Base-by-base conservation (phyloP, 2,797 vertebrate genomes). In the Oceanodroma leucorhoa region DNA sequence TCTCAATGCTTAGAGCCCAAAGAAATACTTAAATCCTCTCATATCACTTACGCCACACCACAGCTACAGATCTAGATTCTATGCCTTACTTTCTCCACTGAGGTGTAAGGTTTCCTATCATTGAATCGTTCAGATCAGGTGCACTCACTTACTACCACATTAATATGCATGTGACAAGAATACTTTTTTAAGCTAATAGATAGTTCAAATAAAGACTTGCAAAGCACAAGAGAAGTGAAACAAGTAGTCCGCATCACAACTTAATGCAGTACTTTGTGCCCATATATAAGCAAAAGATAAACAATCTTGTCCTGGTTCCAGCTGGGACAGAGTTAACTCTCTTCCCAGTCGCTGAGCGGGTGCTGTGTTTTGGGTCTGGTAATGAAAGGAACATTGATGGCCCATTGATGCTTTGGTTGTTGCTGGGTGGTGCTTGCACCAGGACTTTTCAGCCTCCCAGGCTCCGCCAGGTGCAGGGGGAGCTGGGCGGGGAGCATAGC, bases 11-110 rank as follows among this genome's bases (percentile, higher is more conserved):
- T 1, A 36, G 48, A 57, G 34, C 7, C 14, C 46, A 32, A 71
- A 50, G 23, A 62, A 51, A 43, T 9, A 57, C 10, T 50, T 26
- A 32, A 57, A 70, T 29, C 26, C 41, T 53, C 29, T 34, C 15
- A 2, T 5, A 62, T 3, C 41, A 48, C 21, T 64, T 41, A 15
- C 0, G 0, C 23, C 40, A 62, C 38, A 2, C 60, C 69, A 50
- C 50, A 89, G 50, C 50, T 72, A 27, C 27, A 53, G 9, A 45
- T 23, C 5, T 11, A 29, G 21, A 13, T 36, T 41, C 19, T 4
- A 6, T 0, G 10, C 20, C 18, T 69, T 14, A 5, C 15, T 7
- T 67, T 8, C 6, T 40, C 19, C 11, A 7, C 7, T 4, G 7
- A 46, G 14, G 14, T 36, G 14, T 10, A 70, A 50, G 11, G 32